A percentile compares a stretch with the other conserved stretches of the same genome.
Conservation (phyloP, 2,797 vertebrate species). For the Podargus strigoides region DNA sequence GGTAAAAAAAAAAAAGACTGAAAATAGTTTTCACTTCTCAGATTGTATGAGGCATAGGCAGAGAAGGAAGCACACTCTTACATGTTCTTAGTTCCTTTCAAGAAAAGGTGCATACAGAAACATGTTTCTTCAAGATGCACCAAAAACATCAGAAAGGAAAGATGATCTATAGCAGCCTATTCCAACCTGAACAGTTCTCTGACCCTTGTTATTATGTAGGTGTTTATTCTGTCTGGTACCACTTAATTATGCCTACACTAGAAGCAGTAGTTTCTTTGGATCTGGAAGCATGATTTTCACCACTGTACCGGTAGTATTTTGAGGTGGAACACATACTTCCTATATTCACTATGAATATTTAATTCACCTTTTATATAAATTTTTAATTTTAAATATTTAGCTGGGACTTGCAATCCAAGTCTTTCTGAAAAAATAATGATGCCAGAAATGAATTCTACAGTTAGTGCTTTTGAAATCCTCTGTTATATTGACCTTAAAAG, state of each 20-base stretch:
- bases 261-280: not conserved
- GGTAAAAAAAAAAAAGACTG: not conserved
- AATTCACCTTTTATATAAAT: not conserved
- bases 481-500: not conserved
- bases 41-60: not conserved
- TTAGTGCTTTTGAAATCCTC: not conserved
- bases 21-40: not conserved
- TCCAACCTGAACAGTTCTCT: not conserved
- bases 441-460: not conserved
- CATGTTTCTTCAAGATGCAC: not conserved
- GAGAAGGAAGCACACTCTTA: not conserved
- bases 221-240: not conserved
- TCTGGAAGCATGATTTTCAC: not conserved
- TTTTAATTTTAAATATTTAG: not conserved
- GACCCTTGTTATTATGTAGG: not conserved
- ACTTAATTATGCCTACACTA: not conserved
- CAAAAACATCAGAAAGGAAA: not conserved
- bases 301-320: not conserved
- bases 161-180: not conserved
- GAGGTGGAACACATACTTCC: not conserved
- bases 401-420: not conserved
- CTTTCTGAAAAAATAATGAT: not conserved
- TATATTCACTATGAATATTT: not conserved
- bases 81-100: not conserved
- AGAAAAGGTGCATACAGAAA: not conserved